Conservation (phyloP, 2,888 invertebrate species). For the Spisula subtruncata region DNA sequence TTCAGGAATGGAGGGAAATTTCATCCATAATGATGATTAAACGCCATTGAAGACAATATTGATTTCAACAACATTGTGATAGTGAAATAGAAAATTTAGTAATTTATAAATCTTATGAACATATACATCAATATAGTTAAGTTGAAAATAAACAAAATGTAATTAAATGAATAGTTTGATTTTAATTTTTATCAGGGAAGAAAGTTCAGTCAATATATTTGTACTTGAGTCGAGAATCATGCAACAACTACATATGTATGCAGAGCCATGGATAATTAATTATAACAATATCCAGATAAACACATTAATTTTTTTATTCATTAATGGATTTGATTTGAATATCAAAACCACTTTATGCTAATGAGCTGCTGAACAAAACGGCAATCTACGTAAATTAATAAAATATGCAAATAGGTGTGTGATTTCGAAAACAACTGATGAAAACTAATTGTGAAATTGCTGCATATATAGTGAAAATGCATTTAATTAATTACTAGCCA, state of each 20-base stretch:
- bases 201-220: not conserved
- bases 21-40: constrained; percentile 23
- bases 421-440: not conserved
- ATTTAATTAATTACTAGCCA: not conserved
- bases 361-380: not conserved
- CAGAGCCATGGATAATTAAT: no score
- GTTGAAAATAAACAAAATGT: not conserved
- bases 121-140: not conserved
- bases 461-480: not conserved
- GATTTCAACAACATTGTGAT: not conserved
- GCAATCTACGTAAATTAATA: not conserved
- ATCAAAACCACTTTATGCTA: not conserved
- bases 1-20: not conserved
- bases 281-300: not conserved
- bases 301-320: not conserved
- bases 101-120: not conserved
- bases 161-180: not conserved
- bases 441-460: not conserved
- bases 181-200: not conserved
- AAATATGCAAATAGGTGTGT: not conserved
- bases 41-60: not conserved
- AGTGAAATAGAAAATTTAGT: constrained; percentile 19
- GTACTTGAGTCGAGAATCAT: not conserved
- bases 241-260: not conserved
- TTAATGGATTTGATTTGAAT: not conserved